Conservation (phyloP, 2,797 vertebrate genomes). For the Nyctalus aviator region DNA sequence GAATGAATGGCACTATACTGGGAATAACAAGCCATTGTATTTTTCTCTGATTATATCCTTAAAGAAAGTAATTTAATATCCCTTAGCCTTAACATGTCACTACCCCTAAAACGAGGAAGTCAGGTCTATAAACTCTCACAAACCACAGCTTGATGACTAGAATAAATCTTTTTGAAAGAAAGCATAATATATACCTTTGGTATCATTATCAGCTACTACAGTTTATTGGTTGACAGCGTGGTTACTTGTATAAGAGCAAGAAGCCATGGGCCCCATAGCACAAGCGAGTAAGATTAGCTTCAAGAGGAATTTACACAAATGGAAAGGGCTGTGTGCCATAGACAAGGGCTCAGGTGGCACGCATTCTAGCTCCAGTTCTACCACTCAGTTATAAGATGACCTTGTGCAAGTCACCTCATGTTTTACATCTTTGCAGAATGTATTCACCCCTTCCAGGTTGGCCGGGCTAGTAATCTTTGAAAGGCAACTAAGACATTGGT, state of each 20-base stretch:
- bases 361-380: neutral
- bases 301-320: neutral
- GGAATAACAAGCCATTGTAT: neutral
- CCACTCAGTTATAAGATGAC: neutral
- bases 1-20: neutral
- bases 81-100: neutral
- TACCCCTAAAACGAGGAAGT: conserved; percentile 5
- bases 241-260: neutral
- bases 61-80: conserved; percentile 14
- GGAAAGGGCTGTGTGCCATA: neutral
- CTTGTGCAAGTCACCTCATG: neutral
- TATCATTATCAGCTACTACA: neutral
- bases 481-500: neutral
- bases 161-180: conserved; percentile 20
- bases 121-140: neutral
- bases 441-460: neutral
- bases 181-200: neutral
- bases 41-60: conserved; percentile 18
- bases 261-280: neutral
- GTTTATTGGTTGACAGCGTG: neutral
- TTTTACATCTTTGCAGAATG: neutral
- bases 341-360: neutral
- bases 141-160: neutral
- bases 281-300: neutral
- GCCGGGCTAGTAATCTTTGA: neutral